These are phyloP conservation scores for Nematolebias whitei DNA, from an alignment of 2,113 vertebrate species.

Conservation along the genomic window DNA sequence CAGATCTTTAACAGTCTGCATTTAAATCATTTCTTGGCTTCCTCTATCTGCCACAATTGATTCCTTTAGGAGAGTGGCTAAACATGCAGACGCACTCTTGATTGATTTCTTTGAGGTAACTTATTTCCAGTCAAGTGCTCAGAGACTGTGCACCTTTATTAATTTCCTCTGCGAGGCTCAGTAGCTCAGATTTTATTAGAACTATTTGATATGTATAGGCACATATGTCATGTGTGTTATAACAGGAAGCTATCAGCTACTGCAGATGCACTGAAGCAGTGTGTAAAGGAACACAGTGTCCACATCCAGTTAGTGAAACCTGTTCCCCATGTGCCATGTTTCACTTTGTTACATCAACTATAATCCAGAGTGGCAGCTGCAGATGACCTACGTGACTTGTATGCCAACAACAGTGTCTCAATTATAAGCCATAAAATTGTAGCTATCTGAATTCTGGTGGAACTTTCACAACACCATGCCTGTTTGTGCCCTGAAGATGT, in stretches of 20 bases:
- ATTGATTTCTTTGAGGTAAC: constrained; percentile 19
- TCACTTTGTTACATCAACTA: constrained; percentile 46
- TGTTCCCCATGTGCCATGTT: constrained; percentile 24
- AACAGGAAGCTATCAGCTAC: background rate
- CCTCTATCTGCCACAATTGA: constrained; percentile 15
- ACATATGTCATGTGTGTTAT: background rate
- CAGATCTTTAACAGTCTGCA: constrained; percentile 3
- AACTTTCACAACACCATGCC: constrained; percentile 57
- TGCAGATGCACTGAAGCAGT: background rate
- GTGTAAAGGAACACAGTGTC: background rate
- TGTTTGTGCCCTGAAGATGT: constrained; percentile 52
- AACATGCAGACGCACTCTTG: background rate
- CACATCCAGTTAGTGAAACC: background rate
- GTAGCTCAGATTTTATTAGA: constrained; percentile 5
- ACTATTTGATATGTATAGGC: constrained; percentile 17
- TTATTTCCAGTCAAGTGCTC: constrained; percentile 13
- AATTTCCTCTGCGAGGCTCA: constrained; percentile 1
- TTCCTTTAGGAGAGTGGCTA: background rate
- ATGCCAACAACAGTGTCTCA: constrained; percentile 44
- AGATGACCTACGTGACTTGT: constrained; percentile 49
- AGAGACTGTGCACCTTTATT: constrained; percentile 11
- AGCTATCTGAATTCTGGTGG: constrained; percentile 55
- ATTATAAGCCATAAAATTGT: constrained; percentile 54
- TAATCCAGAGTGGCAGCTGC: constrained; percentile 59
- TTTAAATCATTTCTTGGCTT: constrained; percentile 5